Evolutionary conservation across 2,113 vertebrate genomes (phyloP), one percentile per base, ranked within the genome.

Genomic region (Noturus placidus): DNA sequence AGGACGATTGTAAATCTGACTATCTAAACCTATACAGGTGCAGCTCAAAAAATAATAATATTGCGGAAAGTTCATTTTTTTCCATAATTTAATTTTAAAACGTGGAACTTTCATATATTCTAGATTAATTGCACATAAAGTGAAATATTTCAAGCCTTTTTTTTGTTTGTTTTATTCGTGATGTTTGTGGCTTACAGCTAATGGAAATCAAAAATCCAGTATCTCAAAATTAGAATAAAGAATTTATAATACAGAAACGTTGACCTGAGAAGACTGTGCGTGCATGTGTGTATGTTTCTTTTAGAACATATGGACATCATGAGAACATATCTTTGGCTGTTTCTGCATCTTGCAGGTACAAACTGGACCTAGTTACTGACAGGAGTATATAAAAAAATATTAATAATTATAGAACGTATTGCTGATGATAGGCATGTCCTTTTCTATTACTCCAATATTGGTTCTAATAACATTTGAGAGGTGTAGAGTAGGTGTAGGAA

Each of bases 301-400:
- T 33, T 20, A 35, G n/a, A n/a, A 52, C 69, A 74, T 52, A 69
- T 59, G 50, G 25, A 25, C 10, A 92, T 82, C 70, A 94, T 95
- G 93, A 93, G 91, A 89, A 88, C 35, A 0, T 78, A 91, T 35
- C 27, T 52, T 2, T 59, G 93, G 10, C 84, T 95, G 52, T 84
- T 80, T 30, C 19, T 94, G 42, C 88, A 74, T 56, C 33, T 94
- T 0, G 30, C 92, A 92, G 93, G 94, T 95, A 90, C 85, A 72
- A 79, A 77, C 5, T 83, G 81, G 27, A 35, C 19, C 17, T 61
- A 82, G 5, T 46, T 46, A 76, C 22, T 76, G 33, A 50, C 5
- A 10, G 72, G 33, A 35, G 22, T 63, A 25, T n/a, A 59, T 13
- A 38, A 54, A 33, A 56, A 33, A 17, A 25, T 10, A 46, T 4